Evolutionary conservation across 2,888 invertebrate species (phyloP), one percentile per base, ranked within the genome.

Genomic region (Heterodera filipjevi): DNA sequence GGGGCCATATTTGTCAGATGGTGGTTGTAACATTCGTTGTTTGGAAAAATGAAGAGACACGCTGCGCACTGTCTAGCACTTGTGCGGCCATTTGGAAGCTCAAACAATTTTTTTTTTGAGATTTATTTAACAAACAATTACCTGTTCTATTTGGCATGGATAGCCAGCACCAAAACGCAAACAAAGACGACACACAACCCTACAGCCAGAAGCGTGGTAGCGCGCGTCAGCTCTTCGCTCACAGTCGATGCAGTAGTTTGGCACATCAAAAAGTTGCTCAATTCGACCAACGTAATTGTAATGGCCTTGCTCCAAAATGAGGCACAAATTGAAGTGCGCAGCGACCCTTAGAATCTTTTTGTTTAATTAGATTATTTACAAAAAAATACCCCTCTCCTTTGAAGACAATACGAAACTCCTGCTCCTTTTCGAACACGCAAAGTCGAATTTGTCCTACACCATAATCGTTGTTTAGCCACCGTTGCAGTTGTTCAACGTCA

Each of bases 61-160:
- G 19, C n/a, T 2, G 19, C 16, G 3, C 70, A 70, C 0, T 12
- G 39, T 10, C 39, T 6, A 39, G 39, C 6, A 39, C 39, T 39
- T 6, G 8, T 39, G 8, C 39, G 8, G 12, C 39, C 39, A 39
- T 39, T 39, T 39, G 39, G 39, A 6, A 39, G 12, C 39, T 39
- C 6, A 39, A 39, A 39, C 6, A n/a, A n/a, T n/a, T n/a, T n/a
- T n/a, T n/a, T n/a, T 39, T n/a, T n/a, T n/a, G n/a, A 39, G 10
- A 6, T 39, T 39, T 39, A 10, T 39, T 39, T 22, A 10, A 10
- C 6, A 10, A 39, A 39, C 12, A 10, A 53, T 22, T 27, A 66
- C 64, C 64, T 64, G 64, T 64, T 64, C 64, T 8, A 8, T 10
- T 35, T 72, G 72, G 27, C 72, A 72, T 14, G 72, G 72, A 72